A percentile compares a stretch with the other conserved stretches of the same genome.
phyloP scores from a whole-genome alignment of 2,888 invertebrate genomes.

The Aphidius colemani region DNA sequence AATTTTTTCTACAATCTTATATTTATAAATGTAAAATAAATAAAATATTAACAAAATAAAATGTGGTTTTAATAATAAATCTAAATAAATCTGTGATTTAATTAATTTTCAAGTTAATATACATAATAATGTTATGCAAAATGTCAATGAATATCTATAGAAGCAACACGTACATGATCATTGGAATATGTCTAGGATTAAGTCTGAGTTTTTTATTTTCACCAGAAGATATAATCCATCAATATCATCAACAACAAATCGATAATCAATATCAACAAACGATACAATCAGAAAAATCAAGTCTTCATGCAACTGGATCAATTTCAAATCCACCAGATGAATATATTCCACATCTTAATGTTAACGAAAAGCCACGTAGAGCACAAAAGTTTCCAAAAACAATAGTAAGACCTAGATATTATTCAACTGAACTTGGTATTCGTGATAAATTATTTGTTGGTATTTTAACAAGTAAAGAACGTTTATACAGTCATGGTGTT shows the following conservation, averaged over 20 bases:
- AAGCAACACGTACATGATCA: conserved; percentile 66
- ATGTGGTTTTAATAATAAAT: too few relatives aligned
- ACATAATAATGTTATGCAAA: conserved; percentile 36
- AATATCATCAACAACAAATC: conserved; percentile 24
- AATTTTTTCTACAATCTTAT: too few relatives aligned
- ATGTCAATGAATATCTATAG: conserved; percentile 50
- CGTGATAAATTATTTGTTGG: conserved; percentile 86
- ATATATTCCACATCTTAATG: conserved; percentile 61
- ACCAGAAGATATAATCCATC: conserved; percentile 60
- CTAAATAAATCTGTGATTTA: too few relatives aligned
- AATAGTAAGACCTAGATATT: conserved; percentile 86
- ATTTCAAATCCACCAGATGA: conserved; percentile 50
- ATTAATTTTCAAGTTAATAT: too few relatives aligned
- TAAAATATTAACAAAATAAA: too few relatives aligned
- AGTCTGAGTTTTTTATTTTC: conserved; percentile 64
- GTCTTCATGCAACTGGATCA: conserved; percentile 12
- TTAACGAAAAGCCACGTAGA: conserved; percentile 59
- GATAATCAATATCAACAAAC: background rate
- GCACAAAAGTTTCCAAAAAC: conserved; percentile 64
- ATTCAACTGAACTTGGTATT: conserved; percentile 93
- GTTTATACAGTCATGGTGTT: conserved; percentile 73
- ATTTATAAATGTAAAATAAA: too few relatives aligned
- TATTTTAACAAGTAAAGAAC: conserved; percentile 78
- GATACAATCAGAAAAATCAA: conserved; percentile 3
- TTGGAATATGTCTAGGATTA: conserved; percentile 65